Base-by-base conservation (phyloP, 2,113 vertebrate species). In the Sclerurus mexicanus region DNA sequence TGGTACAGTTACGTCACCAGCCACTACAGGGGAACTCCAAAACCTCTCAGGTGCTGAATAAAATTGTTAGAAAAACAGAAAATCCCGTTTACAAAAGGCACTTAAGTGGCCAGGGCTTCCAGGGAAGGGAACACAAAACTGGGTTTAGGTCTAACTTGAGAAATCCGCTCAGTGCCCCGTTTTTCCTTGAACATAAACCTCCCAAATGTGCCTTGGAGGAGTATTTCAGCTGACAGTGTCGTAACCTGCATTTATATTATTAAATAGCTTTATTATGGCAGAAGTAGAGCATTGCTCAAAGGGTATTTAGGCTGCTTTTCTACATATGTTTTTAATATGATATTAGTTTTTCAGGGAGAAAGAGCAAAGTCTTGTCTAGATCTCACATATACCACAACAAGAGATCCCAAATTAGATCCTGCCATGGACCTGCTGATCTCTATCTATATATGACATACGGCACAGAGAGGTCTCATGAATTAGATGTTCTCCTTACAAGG, bases 161-260 rank as follows among this genome's bases (percentile, higher is more conserved):
- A 93, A 81, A 91, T 87, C 46, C 75, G 10, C 52, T 77, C 87
- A 55, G 46, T 81, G 80, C 78, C 53, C 80, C 22, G 33, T 88
- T 95, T 86, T 90, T 37, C 4, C 28, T 78, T 78, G 64, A 77
- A 75, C 23, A 78, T 72, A 56, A 81, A 96, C 68, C 40, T 60
- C 75, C 37, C 78, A 89, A 93, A 82, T 31, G 56, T 10, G 52
- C 73, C 89, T 93, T 94, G 66, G 22, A 94, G 93, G 82, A 85
- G 69, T 2, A 71, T 56, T 89, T 59, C 55, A 78, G 84, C 68
- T 78, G 79, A 31, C 73, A 86, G 19, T 2, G 13, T 14, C 60
- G 14, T 31, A 63, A 60, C 25, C n/a, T 31, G 7, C 8, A 86
- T 37, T 86, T 84, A 6, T 37, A 37, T 55, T 27, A 22, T 23